Percentiles rank a stretch among this genome's conserved stretches.
Conservation (phyloP, 2,797 vertebrate species). For the Malacoraja senta region DNA sequence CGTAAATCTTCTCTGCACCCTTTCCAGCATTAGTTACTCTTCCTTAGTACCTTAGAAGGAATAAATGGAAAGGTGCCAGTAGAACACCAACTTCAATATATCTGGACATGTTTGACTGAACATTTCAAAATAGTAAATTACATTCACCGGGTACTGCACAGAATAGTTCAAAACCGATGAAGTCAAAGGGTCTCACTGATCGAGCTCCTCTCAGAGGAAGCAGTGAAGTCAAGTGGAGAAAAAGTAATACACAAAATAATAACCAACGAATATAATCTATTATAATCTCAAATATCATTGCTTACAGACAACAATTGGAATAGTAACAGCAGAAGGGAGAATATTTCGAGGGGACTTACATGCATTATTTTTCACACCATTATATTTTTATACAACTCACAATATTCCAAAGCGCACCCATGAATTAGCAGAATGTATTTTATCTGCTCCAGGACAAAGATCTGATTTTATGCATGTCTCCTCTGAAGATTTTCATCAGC, state of each 20-base stretch:
- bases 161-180: background rate
- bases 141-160: background rate
- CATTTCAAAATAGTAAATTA: background rate
- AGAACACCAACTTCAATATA: background rate
- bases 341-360: background rate
- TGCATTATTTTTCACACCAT: background rate
- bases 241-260: background rate
- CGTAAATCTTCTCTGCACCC: too few relatives aligned
- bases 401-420: background rate
- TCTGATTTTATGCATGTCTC: background rate
- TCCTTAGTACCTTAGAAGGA: too few relatives aligned
- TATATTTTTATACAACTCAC: background rate
- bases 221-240: constrained; percentile 20
- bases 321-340: background rate
- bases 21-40: too few relatives aligned
- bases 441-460: background rate
- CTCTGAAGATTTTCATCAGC: constrained; percentile 27
- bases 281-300: background rate
- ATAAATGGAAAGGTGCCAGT: too few relatives aligned
- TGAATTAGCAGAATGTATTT: background rate
- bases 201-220: background rate
- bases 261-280: constrained; percentile 5
- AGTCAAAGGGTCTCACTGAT: background rate
- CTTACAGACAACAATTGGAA: background rate
- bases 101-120: background rate